Base-by-base conservation (phyloP, 2,113 vertebrate genomes). In the Hystrix cristata region DNA sequence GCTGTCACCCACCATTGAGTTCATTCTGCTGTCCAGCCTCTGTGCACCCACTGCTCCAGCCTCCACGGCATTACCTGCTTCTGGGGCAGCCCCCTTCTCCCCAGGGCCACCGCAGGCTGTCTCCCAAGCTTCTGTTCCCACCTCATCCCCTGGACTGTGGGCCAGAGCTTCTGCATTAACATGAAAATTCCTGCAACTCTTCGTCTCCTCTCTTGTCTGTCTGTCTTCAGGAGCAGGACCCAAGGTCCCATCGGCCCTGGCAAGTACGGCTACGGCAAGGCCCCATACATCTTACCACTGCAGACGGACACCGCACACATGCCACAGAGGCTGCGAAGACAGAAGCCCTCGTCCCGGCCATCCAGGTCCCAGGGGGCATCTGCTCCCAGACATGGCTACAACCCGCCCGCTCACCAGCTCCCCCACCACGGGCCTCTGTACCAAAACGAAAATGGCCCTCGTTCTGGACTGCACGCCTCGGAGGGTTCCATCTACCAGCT, bases 221-320 rank as follows among this genome's bases (percentile, higher is more conserved):
- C 14, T 98, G 7, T 87, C 95, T 98, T 86, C 95, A 99, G 99
- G 98, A 99, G 97, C 98, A 98, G 98, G 87, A 98, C 96, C 43
- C 98, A 97, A 91, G 98, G 95, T 60, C 97, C 98, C 51, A 99
- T 99, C 5, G 97, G 97, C 65, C 99, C 99, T 4, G 99, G 99
- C 65, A 99, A 98, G 95, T 99, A 99, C 2, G 99, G 99, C 46
- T 99, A 99, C 34, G 99, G 99, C 0, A 99, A 99, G 97, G 99
- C 99, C 69, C 99, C 99, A 0, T 99, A 99, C 93, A 99, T 99
- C 79, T 95, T 99, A 72, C 98, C 99, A 0, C 90, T 99, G 83
- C 99, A 99, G 97, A 99, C 98, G 0, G 99, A 99, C 65, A 97
- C 98, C 0, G 97, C 98, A 0, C 99, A 98, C 59, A 65, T 89